Evolutionary conservation across 2,113 vertebrate genomes (phyloP).

Genomic region (Onychorhynchus coronatus): DNA sequence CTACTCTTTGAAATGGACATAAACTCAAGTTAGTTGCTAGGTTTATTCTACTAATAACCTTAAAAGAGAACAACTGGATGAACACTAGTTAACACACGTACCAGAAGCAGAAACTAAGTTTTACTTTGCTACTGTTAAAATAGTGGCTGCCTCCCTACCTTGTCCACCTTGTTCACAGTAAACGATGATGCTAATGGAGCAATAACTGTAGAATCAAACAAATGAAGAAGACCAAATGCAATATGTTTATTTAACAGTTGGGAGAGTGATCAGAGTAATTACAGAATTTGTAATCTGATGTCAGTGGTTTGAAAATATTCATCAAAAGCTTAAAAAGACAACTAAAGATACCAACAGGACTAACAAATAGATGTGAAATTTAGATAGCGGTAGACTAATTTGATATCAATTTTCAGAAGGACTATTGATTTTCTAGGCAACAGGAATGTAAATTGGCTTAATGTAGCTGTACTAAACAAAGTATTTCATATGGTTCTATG

Average conservation of each 20-base stretch:
- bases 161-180: not conserved
- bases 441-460: not conserved
- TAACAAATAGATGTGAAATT: not conserved
- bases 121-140: not conserved
- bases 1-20: not conserved
- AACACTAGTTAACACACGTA: not conserved
- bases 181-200: not conserved
- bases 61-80: not conserved
- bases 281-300: not conserved
- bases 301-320: not conserved
- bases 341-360: not conserved
- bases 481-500: not conserved
- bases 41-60: not conserved
- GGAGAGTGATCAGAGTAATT: not conserved
- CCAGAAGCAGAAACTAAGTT: not conserved
- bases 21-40: not conserved
- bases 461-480: not conserved
- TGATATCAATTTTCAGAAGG: not conserved
- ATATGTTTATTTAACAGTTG: not conserved
- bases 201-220: not conserved
- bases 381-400: not conserved
- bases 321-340: not conserved
- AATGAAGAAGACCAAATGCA: not conserved
- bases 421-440: not conserved
- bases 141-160: not conserved